Percentiles rank a stretch among this genome's conserved stretches.
Conservation (phyloP, 2,888 invertebrate species). For the Caenorhabditis sp. region DNA sequence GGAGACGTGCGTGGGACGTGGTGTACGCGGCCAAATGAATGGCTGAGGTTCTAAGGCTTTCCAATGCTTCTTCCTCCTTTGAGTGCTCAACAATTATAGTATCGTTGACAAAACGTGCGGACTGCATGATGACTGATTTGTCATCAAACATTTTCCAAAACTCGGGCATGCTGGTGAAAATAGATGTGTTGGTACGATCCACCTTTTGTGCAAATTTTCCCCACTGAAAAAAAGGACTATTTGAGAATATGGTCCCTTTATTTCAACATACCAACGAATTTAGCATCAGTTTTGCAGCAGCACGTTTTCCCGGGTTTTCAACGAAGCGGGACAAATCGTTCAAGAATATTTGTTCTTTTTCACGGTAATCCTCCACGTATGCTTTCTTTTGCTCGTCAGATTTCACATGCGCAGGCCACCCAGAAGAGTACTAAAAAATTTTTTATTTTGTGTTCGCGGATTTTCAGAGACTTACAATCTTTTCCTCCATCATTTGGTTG, state of each 20-base stretch:
- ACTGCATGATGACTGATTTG: background rate
- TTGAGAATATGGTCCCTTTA: background rate
- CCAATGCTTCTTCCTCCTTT: background rate
- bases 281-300: conserved; percentile 5
- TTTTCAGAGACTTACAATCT: conserved; percentile 2
- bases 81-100: background rate
- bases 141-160: conserved; percentile 2
- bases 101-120: background rate
- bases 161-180: background rate
- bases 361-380: background rate
- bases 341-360: conserved; percentile 1
- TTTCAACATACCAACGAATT: conserved; percentile 9
- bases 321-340: background rate
- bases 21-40: background rate
- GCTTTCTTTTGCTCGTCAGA: conserved; percentile 3
- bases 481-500: conserved; percentile 11
- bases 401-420: conserved; percentile 1
- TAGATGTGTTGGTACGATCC: background rate
- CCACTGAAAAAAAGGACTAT: too few species aligned
- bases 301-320: conserved; percentile 11
- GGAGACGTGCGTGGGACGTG: background rate
- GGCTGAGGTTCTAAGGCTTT: background rate
- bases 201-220: background rate
- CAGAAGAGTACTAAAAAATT: conserved; percentile 10
- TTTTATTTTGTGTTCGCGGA: too few species aligned